These are phyloP conservation scores for Agrotis clavis DNA, from an alignment of 2,888 invertebrate species.

Conservation along the genomic window DNA sequence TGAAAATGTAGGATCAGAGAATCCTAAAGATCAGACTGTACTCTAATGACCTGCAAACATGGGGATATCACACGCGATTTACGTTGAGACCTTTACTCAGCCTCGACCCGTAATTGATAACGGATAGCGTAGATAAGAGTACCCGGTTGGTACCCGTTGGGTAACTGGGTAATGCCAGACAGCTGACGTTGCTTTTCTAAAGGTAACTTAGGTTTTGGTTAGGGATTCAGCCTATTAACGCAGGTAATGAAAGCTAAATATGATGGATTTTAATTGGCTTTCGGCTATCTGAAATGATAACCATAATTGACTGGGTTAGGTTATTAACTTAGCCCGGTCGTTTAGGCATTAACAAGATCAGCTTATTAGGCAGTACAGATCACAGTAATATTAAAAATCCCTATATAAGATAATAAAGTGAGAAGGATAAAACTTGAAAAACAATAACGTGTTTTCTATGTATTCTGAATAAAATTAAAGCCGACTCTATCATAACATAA, in stretches of 20 bases:
- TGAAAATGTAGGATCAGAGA: constrained; percentile 62
- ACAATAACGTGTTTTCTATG: constrained; percentile 5
- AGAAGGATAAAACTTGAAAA: constrained; percentile 15
- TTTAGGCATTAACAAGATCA: background rate
- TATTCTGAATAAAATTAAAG: constrained; percentile 6
- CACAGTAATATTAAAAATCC: background rate
- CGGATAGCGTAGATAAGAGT: constrained; percentile 67
- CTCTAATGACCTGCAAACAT: constrained; percentile 84
- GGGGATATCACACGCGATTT: constrained; percentile 76
- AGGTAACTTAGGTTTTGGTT: constrained; percentile 20
- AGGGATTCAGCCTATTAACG: constrained; percentile 17
- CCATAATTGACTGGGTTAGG: background rate
- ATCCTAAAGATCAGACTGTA: constrained; percentile 65
- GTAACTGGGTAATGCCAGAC: constrained; percentile 23
- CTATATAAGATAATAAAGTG: background rate
- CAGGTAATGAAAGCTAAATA: constrained; percentile 9
- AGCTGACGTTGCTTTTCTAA: constrained; percentile 46
- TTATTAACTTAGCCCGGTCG: background rate
- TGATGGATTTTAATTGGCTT: constrained; percentile 32
- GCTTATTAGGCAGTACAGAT: background rate
- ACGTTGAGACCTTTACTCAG: constrained; percentile 64
- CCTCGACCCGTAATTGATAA: constrained; percentile 73
- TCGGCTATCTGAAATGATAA: background rate
- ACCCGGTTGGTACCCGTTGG: constrained; percentile 4
- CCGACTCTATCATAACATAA: constrained; percentile 5